Conservation (phyloP, 1,140 invertebrate genomes). For the Bombus waltoni region DNA sequence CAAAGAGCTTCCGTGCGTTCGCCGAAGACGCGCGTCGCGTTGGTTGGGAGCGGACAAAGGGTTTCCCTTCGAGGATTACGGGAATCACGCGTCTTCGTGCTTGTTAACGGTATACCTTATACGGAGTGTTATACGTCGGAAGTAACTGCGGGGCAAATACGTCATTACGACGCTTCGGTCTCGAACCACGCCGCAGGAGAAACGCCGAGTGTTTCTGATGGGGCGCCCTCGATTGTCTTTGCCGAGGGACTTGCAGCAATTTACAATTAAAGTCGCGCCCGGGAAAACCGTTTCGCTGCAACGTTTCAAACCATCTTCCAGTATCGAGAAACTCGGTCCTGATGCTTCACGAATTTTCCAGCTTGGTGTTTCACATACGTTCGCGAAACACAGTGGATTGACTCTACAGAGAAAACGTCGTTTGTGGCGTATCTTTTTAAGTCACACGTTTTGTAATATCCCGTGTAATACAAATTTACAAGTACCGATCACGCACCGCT, state of each 20-base stretch:
- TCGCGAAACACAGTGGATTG: no score
- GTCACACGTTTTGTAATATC: no score
- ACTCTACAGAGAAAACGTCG: no score
- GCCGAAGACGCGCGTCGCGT: conserved; percentile 39
- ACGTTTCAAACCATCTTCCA: neutral
- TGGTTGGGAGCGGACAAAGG: conserved; percentile 41
- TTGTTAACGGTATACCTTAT: conserved; percentile 5
- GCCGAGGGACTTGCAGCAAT: neutral
- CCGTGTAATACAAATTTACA: no score
- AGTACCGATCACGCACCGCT: no score
- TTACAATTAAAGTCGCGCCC: neutral
- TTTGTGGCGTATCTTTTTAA: no score
- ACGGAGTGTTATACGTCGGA: neutral
- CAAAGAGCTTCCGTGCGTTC: conserved; percentile 55
- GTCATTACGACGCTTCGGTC: neutral
- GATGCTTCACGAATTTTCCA: no score
- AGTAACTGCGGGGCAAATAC: conserved; percentile 2
- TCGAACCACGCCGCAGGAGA: neutral
- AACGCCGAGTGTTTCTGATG: neutral
- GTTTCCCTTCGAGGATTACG: conserved; percentile 32
- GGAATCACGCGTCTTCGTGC: conserved; percentile 34
- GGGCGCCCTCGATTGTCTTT: neutral
- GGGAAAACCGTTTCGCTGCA: neutral
- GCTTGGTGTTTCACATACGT: no score
- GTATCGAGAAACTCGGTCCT: no score